Evolutionary conservation across 2,888 invertebrate genomes (phyloP), one percentile per base, ranked within the genome.

Genomic region (Erebia epiphron): DNA sequence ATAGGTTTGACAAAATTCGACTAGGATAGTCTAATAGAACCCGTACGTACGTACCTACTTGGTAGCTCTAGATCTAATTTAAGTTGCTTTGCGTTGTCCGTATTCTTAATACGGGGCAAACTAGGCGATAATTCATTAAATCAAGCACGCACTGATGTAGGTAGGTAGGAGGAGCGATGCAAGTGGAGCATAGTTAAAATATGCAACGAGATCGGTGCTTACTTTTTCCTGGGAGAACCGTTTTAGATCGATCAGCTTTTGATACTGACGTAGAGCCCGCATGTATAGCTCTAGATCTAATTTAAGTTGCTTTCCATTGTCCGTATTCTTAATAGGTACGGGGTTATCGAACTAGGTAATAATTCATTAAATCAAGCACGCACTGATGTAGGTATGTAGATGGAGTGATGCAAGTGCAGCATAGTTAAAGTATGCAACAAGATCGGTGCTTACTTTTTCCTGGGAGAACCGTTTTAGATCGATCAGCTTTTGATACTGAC

Each of bases 191-290:
- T 60, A 16, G 49, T 70, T 65, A 57, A 57, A 70, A 63, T 52
- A 68, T 11, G 69, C 66, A 70, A 70, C 69, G 60, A 64, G 58
- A 74, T 73, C 74, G 74, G 21, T 74, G 75, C 93, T 92, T 92
- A 93, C 93, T 90, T 92, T 92, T 83, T 92, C 90, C 86, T 93
- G 93, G 83, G 94, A 87, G 82, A 93, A 89, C 74, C 94, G 93
- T 81, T 92, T 93, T 74, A 94, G 86, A 83, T 95, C 94, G 76
- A 95, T 87, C 72, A 95, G 90, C 83, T 94, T 94, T 82, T 95
- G 95, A 83, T 95, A 95, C 83, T 95, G 95, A 72, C 95, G 94
- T 46, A 95, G 94, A 74, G 95, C 95, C 75, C 95, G 88, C 79
- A 94, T 85, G 84, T 94, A 95, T 69, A 95, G 86, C 74, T n/a